Conservation (phyloP, 35 echinoderm and acorn worm genomes). For the Ptychodera flava region DNA sequence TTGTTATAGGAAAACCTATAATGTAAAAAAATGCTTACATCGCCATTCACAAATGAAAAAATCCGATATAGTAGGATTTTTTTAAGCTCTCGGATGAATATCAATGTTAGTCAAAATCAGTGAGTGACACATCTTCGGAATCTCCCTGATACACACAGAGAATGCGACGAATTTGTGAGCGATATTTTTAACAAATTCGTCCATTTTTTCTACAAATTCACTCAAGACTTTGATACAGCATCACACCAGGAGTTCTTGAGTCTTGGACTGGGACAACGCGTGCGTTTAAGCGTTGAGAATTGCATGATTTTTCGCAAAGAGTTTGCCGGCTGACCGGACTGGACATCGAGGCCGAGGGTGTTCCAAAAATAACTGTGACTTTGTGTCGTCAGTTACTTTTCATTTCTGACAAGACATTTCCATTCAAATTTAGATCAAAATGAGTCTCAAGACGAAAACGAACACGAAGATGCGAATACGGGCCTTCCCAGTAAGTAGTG, state of each 20-base stretch:
- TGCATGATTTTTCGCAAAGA: background rate
- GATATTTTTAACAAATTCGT: background rate
- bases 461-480: conserved; percentile 89
- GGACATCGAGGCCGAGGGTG: background rate
- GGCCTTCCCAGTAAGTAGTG: conserved; percentile 84
- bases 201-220: background rate
- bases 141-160: background rate
- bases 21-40: too few species aligned
- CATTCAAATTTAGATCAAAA: background rate
- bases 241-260: background rate
- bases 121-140: background rate
- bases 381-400: background rate
- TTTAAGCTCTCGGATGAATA: background rate
- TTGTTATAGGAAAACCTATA: too few species aligned
- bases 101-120: background rate
- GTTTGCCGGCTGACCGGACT: background rate
- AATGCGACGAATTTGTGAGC: background rate
- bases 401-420: background rate
- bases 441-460: conserved; percentile 38
- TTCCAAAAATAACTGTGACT: conserved; percentile 2
- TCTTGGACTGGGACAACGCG: background rate
- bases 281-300: background rate
- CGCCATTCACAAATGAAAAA: background rate
- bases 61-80: background rate
- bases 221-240: too few species aligned